Conservation (phyloP, 1,140 invertebrate species). For the Popillia japonica region DNA sequence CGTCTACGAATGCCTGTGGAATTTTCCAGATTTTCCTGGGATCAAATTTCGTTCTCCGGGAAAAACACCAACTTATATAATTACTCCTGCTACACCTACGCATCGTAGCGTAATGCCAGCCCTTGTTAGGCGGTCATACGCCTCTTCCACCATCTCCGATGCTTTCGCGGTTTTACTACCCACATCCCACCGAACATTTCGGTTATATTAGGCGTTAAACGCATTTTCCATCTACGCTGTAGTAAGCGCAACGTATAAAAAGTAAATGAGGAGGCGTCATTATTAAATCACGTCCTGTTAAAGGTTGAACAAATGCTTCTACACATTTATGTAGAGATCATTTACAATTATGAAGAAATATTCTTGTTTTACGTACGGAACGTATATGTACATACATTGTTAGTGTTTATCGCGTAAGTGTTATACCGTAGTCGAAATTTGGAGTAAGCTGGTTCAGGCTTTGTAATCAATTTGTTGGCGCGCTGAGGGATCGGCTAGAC, state of each 20-base stretch:
- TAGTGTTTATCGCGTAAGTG: not conserved
- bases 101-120: not conserved
- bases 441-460: not conserved
- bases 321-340: not conserved
- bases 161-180: not conserved
- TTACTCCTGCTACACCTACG: not conserved
- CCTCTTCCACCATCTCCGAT: not conserved
- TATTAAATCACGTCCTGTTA: not conserved
- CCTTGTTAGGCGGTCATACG: not conserved
- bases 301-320: not conserved
- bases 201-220: constrained; percentile 1
- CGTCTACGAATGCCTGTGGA: no score
- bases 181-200: constrained; percentile 12
- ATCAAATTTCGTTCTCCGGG: no score
- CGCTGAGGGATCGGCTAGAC: not conserved
- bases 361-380: not conserved
- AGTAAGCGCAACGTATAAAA: not conserved
- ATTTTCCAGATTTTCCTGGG: no score
- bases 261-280: not conserved
- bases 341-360: not conserved
- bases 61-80: no score
- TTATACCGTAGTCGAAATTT: not conserved
- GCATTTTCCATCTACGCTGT: not conserved
- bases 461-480: not conserved
- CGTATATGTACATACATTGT: not conserved